phyloP scores from a whole-genome alignment of 2,888 invertebrate genomes.

The Molanna angustata region DNA sequence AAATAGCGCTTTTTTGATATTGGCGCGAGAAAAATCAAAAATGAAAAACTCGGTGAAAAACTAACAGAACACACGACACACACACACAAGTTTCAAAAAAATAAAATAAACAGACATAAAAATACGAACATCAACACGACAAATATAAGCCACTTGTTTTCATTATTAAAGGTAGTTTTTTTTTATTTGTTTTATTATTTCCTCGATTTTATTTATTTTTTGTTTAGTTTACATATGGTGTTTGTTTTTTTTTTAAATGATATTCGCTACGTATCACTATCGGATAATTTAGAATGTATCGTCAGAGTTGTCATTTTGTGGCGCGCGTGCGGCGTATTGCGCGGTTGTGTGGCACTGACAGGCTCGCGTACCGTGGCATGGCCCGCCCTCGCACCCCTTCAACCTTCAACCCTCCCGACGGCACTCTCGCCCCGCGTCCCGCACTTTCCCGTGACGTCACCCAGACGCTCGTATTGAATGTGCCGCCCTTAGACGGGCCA shows the following conservation, averaged over 20 bases:
- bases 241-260: conserved; percentile 16
- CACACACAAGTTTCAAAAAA: conserved; percentile 21
- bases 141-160: conserved; percentile 34
- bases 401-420: not conserved
- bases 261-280: conserved; percentile 32
- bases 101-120: conserved; percentile 20
- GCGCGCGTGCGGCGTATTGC: conserved; percentile 35
- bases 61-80: conserved; percentile 5
- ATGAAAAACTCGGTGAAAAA: no score
- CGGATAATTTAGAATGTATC: conserved; percentile 32
- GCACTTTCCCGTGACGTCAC: conserved; percentile 23
- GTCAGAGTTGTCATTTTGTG: conserved; percentile 27
- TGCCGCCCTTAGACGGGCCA: conserved; percentile 14
- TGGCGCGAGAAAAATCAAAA: no score
- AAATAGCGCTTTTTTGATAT: conserved; percentile 14
- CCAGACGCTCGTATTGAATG: conserved; percentile 26
- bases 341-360: conserved; percentile 31
- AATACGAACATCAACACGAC: conserved; percentile 31
- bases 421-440: conserved; percentile 9
- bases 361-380: conserved; percentile 34
- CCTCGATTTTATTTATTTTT: conserved; percentile 16
- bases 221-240: no score
- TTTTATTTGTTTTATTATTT: conserved; percentile 20
- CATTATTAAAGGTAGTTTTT: conserved; percentile 28
- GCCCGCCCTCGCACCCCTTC: conserved; percentile 23